Conservation (phyloP, 2,113 vertebrate species). For the Oenanthe melanoleuca region DNA sequence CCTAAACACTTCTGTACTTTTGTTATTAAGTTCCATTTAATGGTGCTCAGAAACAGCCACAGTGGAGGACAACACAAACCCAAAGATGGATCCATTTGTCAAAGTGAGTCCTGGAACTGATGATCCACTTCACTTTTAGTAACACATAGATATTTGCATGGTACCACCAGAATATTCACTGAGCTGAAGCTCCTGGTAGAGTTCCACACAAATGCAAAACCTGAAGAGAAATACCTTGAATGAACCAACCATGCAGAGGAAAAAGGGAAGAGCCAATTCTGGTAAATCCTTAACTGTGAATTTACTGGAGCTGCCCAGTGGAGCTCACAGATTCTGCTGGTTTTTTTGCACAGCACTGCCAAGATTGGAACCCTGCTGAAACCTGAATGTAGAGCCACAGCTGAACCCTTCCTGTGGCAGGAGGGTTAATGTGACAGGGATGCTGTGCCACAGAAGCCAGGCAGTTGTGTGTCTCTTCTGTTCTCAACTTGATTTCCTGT, state of each 20-base stretch:
- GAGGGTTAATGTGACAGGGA: neutral
- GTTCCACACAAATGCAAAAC: neutral
- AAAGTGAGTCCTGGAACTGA: neutral
- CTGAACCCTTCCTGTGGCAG: neutral
- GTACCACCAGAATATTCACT: neutral
- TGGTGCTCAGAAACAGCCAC: neutral
- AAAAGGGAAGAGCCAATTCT: neutral
- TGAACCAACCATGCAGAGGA: rapidly evolving
- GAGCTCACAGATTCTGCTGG: neutral
- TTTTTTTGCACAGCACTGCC: neutral
- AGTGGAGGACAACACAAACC: neutral
- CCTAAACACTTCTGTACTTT: neutral
- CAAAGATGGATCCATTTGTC: neutral
- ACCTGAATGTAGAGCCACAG: rapidly evolving
- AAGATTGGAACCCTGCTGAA: neutral
- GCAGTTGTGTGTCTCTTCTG: neutral
- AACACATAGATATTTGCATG: rapidly evolving
- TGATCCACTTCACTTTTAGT: neutral
- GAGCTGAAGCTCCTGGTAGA: neutral
- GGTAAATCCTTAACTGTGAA: neutral
- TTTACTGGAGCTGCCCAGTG: neutral
- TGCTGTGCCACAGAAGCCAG: neutral
- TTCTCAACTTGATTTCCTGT: conserved; percentile 6
- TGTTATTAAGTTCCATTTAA: neutral
- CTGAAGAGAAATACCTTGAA: neutral